Conservation (phyloP, 2,888 invertebrate species). For the Balanococcus diminutus region DNA sequence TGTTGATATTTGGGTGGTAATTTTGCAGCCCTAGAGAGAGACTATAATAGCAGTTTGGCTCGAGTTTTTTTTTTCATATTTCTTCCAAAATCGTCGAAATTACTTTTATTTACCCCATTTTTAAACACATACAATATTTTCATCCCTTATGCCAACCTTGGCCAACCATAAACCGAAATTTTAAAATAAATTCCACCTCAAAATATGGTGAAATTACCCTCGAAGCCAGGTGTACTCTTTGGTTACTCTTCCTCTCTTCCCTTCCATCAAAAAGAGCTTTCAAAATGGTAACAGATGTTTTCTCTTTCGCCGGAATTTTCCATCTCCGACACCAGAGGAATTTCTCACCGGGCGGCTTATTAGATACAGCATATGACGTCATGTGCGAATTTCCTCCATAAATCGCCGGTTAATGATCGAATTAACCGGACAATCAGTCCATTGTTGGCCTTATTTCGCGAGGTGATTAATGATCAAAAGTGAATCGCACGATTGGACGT, state of each 20-base stretch:
- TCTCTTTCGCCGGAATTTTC: neutral
- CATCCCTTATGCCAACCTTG: too few relatives aligned
- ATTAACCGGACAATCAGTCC: neutral
- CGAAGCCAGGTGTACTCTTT: neutral
- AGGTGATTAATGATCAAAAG: slow-evolving; percentile 2
- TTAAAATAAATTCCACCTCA: too few relatives aligned
- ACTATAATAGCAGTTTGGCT: too few relatives aligned
- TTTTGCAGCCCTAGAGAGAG: too few relatives aligned
- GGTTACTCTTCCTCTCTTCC: neutral
- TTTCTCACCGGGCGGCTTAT: neutral
- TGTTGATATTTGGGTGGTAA: neutral
- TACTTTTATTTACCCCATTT: too few relatives aligned
- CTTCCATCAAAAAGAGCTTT: neutral
- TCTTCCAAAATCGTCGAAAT: too few relatives aligned
- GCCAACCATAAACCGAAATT: too few relatives aligned
- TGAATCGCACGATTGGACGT: neutral
- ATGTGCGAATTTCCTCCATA: neutral
- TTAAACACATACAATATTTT: too few relatives aligned
- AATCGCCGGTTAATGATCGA: neutral
- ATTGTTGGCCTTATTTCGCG: neutral
- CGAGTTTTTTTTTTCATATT: neutral
- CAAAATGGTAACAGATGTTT: neutral
- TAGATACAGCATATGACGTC: neutral
- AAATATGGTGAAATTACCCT: too few relatives aligned
- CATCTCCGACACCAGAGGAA: neutral